Conservation (phyloP, 1,140 invertebrate genomes). For the Listronotus oregonensis region DNA sequence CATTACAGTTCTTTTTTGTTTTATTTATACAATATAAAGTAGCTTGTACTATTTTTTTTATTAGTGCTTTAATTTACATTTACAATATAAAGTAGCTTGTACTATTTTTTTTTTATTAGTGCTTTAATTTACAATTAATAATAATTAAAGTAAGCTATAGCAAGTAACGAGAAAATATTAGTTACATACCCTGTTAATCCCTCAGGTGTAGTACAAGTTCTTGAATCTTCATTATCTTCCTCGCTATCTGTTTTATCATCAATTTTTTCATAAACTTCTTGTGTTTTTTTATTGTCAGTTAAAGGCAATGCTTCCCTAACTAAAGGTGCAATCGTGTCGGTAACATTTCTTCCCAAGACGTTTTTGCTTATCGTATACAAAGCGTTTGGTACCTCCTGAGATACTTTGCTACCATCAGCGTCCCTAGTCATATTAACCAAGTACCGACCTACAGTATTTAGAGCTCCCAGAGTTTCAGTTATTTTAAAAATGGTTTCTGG, state of each 20-base stretch:
- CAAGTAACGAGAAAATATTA: too few relatives aligned
- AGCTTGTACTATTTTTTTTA: too few relatives aligned
- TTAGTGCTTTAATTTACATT: too few relatives aligned
- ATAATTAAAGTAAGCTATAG: too few relatives aligned
- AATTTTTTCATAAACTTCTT: slow-evolving; percentile 15
- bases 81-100: too few relatives aligned
- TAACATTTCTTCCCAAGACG: slow-evolving; percentile 78
- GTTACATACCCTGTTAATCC: slow-evolving; percentile 68
- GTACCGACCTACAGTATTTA: slow-evolving; percentile 82
- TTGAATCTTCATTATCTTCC: slow-evolving; percentile 46
- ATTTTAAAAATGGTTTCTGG: slow-evolving; percentile 64
- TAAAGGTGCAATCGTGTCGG: slow-evolving; percentile 76
- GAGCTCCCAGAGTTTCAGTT: slow-evolving; percentile 72
- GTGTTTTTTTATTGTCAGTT: slow-evolving; percentile 35
- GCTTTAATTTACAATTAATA: too few relatives aligned
- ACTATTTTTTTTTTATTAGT: too few relatives aligned
- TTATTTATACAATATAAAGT: too few relatives aligned
- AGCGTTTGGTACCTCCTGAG: slow-evolving; percentile 69
- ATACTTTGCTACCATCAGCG: slow-evolving; percentile 53
- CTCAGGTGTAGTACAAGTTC: slow-evolving; percentile 78
- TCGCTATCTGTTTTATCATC: slow-evolving; percentile 36
- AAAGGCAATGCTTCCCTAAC: slow-evolving; percentile 68
- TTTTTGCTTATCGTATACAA: slow-evolving; percentile 82
- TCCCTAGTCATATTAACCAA: slow-evolving; percentile 78
- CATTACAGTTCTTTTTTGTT: too few relatives aligned